Base-by-base conservation (phyloP, 1,140 invertebrate species). In the Colletes latitarsis region DNA sequence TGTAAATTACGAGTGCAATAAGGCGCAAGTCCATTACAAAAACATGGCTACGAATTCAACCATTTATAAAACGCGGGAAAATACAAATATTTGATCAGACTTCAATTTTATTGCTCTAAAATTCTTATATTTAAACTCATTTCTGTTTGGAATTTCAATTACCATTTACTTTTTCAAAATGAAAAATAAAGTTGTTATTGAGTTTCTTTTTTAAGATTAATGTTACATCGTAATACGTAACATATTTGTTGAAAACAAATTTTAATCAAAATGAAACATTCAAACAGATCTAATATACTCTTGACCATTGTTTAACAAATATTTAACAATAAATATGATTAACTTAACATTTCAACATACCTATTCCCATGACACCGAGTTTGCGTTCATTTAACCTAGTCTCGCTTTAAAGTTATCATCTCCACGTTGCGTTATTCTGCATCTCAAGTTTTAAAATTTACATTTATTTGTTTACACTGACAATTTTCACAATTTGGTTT, bases 41-140 rank as follows among this genome's bases (percentile, higher is more conserved):
- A 83, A 83, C n/a, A 84, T 84, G 82, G 82, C 82, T n/a, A 17
- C 76, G 6, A 6, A 0, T 3, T 57, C 60, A 6, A 49, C 77
- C 71, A 83, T 84, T 19, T 46, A 17, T 57, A 39, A 17, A 15
- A 74, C 46, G 82, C 82, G 81, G 81, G 81, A 84, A 79, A 66
- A 53, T 14, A 55, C 14, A 10, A 72, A 63, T 30, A 3, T 17
- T 19, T 10, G 0, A 21, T 21, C 9, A 17, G 30, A 6, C 17
- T 58, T 3, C 58, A 9, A 9, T 58, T 58, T 17, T 8, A 12
- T 21, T 60, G 4, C 8, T 17, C n/a, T 46, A 8, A 17, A 41
- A 14, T 8, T 15, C 12, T 62, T 6, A 41, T 8, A 19, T 19
- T 63, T 41, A 8, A 63, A 63, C 12, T 17, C 17, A 5, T 15